phyloP scores from a whole-genome alignment of 1,140 invertebrate species.

The Trachymyrmex septentrionalis region DNA sequence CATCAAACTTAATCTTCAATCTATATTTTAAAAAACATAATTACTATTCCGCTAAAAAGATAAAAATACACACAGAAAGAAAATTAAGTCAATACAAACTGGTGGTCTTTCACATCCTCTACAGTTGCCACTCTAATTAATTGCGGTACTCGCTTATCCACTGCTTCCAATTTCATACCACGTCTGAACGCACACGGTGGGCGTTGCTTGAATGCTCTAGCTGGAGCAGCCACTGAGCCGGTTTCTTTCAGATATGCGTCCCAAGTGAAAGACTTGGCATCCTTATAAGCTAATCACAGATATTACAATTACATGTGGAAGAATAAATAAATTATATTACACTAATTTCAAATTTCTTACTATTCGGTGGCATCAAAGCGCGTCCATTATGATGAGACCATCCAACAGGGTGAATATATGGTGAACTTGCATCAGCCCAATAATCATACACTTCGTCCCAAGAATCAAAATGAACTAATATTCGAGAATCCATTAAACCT shows the following conservation, averaged over 20 bases:
- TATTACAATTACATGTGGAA: conserved; percentile 94
- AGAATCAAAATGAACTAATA: conserved; percentile 97
- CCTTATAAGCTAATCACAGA: conserved; percentile 89
- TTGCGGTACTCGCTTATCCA: conserved; percentile 94
- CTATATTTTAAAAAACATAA: conserved; percentile 75
- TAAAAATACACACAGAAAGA: neutral
- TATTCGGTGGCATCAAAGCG: conserved; percentile 94
- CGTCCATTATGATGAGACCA: conserved; percentile 95
- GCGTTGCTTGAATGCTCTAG: conserved; percentile 93
- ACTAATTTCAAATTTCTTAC: conserved; percentile 85
- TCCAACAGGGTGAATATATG: conserved; percentile 97
- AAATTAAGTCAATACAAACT: conserved; percentile 75
- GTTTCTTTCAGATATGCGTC: conserved; percentile 93
- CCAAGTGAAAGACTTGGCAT: conserved; percentile 93
- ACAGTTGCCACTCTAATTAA: conserved; percentile 96
- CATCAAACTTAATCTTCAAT: conserved; percentile 96
- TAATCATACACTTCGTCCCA: conserved; percentile 98
- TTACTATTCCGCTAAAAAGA: neutral
- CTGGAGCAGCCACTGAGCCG: conserved; percentile 92
- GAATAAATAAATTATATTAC: conserved; percentile 90
- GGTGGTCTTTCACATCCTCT: conserved; percentile 91
- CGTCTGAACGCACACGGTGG: conserved; percentile 93
- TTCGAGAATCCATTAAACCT: conserved; percentile 93
- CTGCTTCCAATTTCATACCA: conserved; percentile 96
- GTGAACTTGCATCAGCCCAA: conserved; percentile 96